Percentiles rank a stretch among this genome's conserved stretches.
Evolutionary conservation across 2,797 vertebrate species (phyloP).

Genomic region (Crenichthys baileyi): DNA sequence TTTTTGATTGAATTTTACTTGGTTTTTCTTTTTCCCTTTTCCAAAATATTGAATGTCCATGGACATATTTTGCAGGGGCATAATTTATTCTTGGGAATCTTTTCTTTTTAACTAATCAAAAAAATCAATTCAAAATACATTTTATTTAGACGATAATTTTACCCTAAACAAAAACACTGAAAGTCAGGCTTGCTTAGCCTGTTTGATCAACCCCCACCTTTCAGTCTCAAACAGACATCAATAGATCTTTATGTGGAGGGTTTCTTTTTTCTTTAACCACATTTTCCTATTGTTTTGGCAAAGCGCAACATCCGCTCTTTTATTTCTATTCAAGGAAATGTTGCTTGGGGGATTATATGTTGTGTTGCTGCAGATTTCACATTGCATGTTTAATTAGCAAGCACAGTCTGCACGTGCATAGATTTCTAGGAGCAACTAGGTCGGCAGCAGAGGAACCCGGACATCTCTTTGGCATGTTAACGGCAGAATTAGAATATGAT

Average conservation of each 20-base stretch:
- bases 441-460: neutral
- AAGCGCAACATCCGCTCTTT: neutral
- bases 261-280: too few species aligned
- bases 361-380: neutral
- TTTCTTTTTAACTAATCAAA: too few species aligned
- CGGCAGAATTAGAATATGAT: neutral
- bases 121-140: too few species aligned
- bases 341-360: neutral
- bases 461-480: neutral
- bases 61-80: too few species aligned
- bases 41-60: too few species aligned
- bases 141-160: too few species aligned
- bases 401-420: neutral
- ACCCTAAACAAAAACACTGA: too few species aligned
- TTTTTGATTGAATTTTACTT: neutral
- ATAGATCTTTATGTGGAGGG: too few species aligned
- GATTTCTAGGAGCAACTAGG: neutral
- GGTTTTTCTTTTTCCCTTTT: neutral
- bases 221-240: too few species aligned
- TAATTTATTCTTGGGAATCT: too few species aligned
- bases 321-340: neutral
- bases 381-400: neutral
- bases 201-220: too few species aligned
- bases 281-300: neutral
- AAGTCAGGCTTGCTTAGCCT: too few species aligned